Conservation (phyloP, 2,888 invertebrate species). For the Sclerodermus sp. region DNA sequence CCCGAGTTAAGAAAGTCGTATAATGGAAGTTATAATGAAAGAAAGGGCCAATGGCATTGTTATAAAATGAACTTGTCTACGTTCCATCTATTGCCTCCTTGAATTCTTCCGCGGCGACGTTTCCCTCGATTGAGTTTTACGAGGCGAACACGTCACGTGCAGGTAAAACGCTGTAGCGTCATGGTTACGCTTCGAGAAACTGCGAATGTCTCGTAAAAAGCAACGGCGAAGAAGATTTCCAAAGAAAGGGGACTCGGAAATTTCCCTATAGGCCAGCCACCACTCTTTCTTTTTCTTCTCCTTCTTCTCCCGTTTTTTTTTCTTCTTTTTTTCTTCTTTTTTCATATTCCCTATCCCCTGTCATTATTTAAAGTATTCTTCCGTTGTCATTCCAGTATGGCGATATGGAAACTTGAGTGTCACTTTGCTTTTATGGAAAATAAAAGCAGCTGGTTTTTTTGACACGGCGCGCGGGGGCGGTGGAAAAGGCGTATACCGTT, state of each 20-base stretch:
- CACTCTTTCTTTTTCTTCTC: not conserved
- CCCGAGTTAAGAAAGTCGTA: too few relatives aligned
- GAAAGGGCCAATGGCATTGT: too few relatives aligned
- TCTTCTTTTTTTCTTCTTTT: conserved; percentile 1
- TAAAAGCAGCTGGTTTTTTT: not conserved
- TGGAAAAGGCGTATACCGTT: too few relatives aligned
- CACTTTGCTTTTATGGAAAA: conserved; percentile 12
- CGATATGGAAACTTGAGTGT: conserved; percentile 2
- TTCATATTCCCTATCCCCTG: conserved; percentile 4
- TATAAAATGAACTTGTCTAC: too few relatives aligned
- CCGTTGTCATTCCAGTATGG: conserved; percentile 9
- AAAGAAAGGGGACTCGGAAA: not conserved
- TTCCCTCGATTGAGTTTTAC: conserved; percentile 34
- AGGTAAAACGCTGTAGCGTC: conserved; percentile 25
- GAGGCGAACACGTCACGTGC: conserved; percentile 30
- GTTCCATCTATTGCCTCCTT: not conserved
- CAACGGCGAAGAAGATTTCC: conserved; percentile 26
- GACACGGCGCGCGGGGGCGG: too few relatives aligned
- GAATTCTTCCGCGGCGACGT: conserved; percentile 22
- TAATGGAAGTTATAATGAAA: too few relatives aligned
- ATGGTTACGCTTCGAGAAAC: conserved; percentile 29
- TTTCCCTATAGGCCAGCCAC: not conserved
- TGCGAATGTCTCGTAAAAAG: conserved; percentile 36
- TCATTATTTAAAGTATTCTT: not conserved
- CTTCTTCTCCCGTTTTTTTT: not conserved